Evolutionary conservation across 2,888 invertebrate species (phyloP), one percentile per base, ranked within the genome.

Genomic region (Germaria angustata): DNA sequence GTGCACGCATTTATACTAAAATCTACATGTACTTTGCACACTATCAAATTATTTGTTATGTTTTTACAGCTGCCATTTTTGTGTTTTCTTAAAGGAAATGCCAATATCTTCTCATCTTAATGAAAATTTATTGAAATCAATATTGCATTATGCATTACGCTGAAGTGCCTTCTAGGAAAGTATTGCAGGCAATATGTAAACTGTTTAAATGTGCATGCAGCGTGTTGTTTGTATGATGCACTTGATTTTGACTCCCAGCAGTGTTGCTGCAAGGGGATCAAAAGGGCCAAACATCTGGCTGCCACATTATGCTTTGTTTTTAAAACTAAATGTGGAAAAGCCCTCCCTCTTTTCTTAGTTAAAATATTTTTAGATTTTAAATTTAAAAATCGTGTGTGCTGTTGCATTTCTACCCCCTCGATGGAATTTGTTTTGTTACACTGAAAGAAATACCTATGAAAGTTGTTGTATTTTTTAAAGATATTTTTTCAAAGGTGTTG

Each of bases 201-300:
- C 22, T 11, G 6, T 17, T 22, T 5, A 20, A 28, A n/a, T 44
- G 44, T 1, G 20, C 2, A 6, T 0, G 6, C n/a, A n/a, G n/a
- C n/a, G 41, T 44, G 22, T 2, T 44, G 44, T 57, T 41, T 41
- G 17, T 34, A 46, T 24, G 36, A 46, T 24, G 36, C 65, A 63
- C 63, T 80, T 69, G 75, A 66, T 36, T 77, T 3, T 49, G 61
- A 46, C 46, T 69, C 7, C 32, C 17, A 46, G 65, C 44, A 34
- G 15, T 73, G 20, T 32, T 66, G 17, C 69, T 51, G 49, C 2
- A 68, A 63, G 68, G 69, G 77, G 68, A 49, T 41, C 34, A 15
- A 32, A 75, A 44, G 36, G 69, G 61, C 20, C 79, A 79, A 85
- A 85, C 85, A 86, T 86, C 85, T 86, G 85, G 72, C 77, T 82